Evolutionary conservation across 2,888 invertebrate genomes (phyloP), one percentile per base, ranked within the genome.

Genomic region (Neria commutata): DNA sequence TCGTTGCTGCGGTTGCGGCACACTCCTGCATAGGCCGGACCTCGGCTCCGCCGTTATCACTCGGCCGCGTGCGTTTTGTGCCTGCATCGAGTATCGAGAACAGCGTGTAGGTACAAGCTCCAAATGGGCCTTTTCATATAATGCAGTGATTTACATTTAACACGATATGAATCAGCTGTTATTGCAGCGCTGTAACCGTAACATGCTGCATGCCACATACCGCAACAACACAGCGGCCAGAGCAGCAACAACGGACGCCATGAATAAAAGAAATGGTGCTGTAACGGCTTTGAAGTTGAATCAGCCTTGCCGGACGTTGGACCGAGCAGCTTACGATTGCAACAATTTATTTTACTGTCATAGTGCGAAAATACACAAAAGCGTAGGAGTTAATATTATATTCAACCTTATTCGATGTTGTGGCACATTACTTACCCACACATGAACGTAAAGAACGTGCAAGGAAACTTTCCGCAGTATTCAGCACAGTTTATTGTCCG

Each of bases 111-210:
- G 40, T 40, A 54, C 60, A 58, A 57, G 56, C 21, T 33, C 63
- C 67, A 63, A 70, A 68, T 72, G 65, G 64, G 55, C 66, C n/a
- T 66, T 68, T 70, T 69, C 67, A 70, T 69, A 68, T 65, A 64
- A 63, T 65, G 64, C 64, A 65, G 69, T 66, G 68, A 70, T 73
- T 74, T 72, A 72, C 67, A 72, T 73, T 75, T 73, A 75, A 73
- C 71, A 72, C 69, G 68, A 67, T 65, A 71, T 73, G 72, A 74
- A 74, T 74, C 68, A 70, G 67, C n/a, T n/a, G n/a, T n/a, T n/a
- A n/a, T n/a, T n/a, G n/a, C n/a, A n/a, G 66, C 61, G 65, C 66
- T 64, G 64, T 65, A 69, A 70, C 69, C 64, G 62, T 69, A 70
- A 52, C 60, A 54, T n/a, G n/a, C n/a, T n/a, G n/a, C n/a, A n/a